phyloP scores from a whole-genome alignment of 2,888 invertebrate genomes.

The Xestia c-nigrum region DNA sequence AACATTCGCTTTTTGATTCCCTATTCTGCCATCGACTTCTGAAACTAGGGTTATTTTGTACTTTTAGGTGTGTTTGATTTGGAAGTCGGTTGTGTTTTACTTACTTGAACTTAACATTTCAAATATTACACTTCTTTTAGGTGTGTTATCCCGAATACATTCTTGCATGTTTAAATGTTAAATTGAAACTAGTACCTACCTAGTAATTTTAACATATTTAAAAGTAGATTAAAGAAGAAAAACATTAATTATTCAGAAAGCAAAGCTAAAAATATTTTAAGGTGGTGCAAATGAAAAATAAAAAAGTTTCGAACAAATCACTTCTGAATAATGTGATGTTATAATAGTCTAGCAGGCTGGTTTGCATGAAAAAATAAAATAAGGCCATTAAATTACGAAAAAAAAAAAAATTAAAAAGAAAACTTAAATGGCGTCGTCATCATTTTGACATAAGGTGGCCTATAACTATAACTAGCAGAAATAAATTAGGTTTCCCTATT shows the following conservation, averaged over 20 bases:
- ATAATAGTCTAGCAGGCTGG: not conserved
- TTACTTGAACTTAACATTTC: not conserved
- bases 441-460: not conserved
- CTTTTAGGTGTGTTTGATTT: no score
- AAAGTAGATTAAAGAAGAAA: no score
- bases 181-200: not conserved
- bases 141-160: not conserved
- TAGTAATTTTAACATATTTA: not conserved
- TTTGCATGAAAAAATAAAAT: not conserved
- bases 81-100: not conserved
- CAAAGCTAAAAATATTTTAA: no score
- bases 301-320: not conserved
- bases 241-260: no score
- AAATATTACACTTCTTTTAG: not conserved
- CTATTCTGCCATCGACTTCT: not conserved
- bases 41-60: not conserved
- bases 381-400: not conserved
- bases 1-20: not conserved
- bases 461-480: not conserved
- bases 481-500: not conserved
- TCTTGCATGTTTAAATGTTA: not conserved
- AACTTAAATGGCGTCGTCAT: not conserved
- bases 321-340: not conserved
- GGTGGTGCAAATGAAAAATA: no score
- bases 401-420: not conserved